Percentiles rank a stretch among this genome's conserved stretches.
Conservation (phyloP, 2,113 vertebrate genomes). For the Actenoides hombroni region DNA sequence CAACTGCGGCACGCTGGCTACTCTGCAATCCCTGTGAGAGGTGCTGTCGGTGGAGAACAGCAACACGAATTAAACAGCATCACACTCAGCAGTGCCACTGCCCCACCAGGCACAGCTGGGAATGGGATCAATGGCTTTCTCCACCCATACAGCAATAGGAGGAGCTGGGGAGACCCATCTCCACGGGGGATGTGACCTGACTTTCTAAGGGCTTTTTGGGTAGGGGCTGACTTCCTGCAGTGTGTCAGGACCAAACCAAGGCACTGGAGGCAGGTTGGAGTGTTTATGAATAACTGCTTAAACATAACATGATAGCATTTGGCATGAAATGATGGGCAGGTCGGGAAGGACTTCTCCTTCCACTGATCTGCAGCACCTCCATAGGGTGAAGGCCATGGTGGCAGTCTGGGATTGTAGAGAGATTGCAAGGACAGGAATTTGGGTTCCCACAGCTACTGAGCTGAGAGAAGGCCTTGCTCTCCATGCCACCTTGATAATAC, state of each 20-base stretch:
- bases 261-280: neutral
- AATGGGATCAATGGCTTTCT: accelerated
- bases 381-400: neutral
- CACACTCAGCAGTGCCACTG: neutral
- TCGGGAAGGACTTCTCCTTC: neutral
- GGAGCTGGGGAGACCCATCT: neutral
- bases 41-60: neutral
- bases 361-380: neutral
- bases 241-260: neutral
- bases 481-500: neutral
- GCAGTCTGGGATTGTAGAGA: neutral
- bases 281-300: neutral
- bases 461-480: neutral
- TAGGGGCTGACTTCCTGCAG: neutral
- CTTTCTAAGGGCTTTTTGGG: neutral
- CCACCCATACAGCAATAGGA: neutral
- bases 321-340: neutral
- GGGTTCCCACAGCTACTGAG: neutral
- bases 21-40: slow-evolving; percentile 42
- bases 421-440: neutral
- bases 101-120: neutral
- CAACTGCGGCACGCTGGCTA: slow-evolving; percentile 20
- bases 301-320: accelerated
- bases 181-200: neutral
- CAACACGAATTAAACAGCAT: neutral